Conservation (phyloP, 2,888 invertebrate genomes). For the Belgica antarctica region DNA sequence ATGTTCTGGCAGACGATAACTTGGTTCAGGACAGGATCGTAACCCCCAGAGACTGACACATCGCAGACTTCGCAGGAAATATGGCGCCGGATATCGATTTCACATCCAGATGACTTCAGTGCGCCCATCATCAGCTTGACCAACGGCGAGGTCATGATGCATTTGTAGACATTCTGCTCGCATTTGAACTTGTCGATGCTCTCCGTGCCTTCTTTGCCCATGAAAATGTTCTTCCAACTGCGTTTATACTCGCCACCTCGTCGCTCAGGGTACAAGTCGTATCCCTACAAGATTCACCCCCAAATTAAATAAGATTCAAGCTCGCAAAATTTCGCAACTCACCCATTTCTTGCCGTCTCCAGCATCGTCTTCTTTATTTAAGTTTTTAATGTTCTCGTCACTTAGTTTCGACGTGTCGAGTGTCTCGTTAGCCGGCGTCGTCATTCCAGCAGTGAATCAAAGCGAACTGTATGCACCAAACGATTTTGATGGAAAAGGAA, state of each 20-base stretch:
- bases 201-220: slow-evolving; percentile 69
- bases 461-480: background rate
- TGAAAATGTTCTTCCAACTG: slow-evolving; percentile 59
- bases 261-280: slow-evolving; percentile 81
- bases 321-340: slow-evolving; percentile 19
- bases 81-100: slow-evolving; percentile 80
- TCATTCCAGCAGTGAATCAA: background rate
- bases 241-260: slow-evolving; percentile 61
- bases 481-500: background rate
- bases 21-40: slow-evolving; percentile 66
- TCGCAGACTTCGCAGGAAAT: slow-evolving; percentile 91
- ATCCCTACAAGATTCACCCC: slow-evolving; percentile 57
- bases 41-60: slow-evolving; percentile 81
- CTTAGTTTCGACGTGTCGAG: slow-evolving; percentile 11
- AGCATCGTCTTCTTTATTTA: background rate
- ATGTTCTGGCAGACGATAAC: slow-evolving; percentile 90
- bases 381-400: slow-evolving; percentile 39
- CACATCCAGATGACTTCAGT: slow-evolving; percentile 74
- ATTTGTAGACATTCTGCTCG: slow-evolving; percentile 73
- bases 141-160: slow-evolving; percentile 73
- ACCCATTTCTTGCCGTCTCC: slow-evolving; percentile 40
- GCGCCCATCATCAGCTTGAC: slow-evolving; percentile 84
- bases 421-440: background rate
- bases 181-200: slow-evolving; percentile 71
- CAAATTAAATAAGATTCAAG: background rate